A percentile compares a stretch with the other conserved stretches of the same genome.
These are phyloP conservation scores for Prunella himalayana DNA, from an alignment of 2,113 vertebrate species.

Conservation along the genomic window DNA sequence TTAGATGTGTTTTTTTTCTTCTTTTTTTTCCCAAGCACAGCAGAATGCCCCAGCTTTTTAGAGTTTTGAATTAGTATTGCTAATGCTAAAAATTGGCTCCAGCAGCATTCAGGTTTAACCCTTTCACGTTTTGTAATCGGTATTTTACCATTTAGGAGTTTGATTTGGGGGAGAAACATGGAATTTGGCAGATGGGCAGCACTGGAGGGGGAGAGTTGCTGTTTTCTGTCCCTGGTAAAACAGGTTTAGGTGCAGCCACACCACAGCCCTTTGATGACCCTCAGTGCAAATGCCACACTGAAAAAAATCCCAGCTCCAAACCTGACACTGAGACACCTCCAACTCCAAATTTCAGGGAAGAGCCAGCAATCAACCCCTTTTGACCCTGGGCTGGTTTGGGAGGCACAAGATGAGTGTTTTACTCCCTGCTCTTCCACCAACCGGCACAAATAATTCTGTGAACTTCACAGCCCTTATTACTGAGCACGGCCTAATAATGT, in stretches of 20 bases:
- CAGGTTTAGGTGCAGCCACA: neutral
- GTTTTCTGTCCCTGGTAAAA: neutral
- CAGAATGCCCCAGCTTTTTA: neutral
- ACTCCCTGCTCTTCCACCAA: slow-evolving; percentile 3
- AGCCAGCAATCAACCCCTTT: neutral
- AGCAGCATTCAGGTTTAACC: neutral
- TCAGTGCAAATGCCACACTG: neutral
- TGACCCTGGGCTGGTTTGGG: neutral
- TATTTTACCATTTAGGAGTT: neutral
- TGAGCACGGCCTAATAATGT: slow-evolving; percentile 48
- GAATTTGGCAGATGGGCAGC: neutral
- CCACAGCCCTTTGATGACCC: neutral
- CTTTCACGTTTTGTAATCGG: neutral
- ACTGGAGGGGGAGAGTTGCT: neutral
- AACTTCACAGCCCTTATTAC: slow-evolving; percentile 64
- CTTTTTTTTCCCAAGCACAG: neutral
- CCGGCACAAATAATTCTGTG: slow-evolving; percentile 43
- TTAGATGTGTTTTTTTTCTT: neutral
- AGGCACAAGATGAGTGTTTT: neutral
- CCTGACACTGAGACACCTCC: neutral
- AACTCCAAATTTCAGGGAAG: neutral
- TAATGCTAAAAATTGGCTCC: slow-evolving; percentile 19
- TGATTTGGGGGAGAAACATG: neutral
- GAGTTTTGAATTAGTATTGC: neutral
- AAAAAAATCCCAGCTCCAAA: neutral